Evolutionary conservation across 2,888 invertebrate genomes (phyloP).

Genomic region (Acrocyrtus sp.): DNA sequence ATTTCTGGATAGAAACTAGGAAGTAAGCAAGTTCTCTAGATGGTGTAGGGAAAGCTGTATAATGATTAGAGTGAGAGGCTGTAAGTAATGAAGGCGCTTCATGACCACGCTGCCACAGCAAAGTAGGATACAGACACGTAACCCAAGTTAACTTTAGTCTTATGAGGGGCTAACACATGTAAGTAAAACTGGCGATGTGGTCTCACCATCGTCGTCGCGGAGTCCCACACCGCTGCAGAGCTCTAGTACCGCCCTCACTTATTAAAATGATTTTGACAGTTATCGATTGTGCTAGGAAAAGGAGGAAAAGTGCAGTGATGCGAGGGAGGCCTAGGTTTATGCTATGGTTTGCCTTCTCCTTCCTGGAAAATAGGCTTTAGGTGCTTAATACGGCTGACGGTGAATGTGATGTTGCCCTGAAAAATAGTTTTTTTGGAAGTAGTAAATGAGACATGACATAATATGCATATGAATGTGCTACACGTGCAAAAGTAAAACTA

Average conservation of each 20-base stretch:
- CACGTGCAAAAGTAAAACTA: background rate
- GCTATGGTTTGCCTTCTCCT: background rate
- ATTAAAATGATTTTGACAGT: slow-evolving; percentile 22
- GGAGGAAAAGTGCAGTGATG: background rate
- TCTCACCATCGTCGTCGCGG: background rate
- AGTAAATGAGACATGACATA: background rate
- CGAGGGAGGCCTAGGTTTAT: background rate
- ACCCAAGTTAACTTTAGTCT: background rate
- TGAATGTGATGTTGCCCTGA: background rate
- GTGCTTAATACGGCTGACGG: background rate
- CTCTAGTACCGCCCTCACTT: background rate
- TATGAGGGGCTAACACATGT: background rate
- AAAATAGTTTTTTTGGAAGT: background rate
- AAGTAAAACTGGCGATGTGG: background rate
- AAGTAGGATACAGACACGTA: background rate
- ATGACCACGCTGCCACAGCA: background rate
- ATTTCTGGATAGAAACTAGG: too few relatives aligned
- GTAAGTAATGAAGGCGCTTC: too few relatives aligned
- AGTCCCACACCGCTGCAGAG: background rate
- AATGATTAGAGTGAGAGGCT: too few relatives aligned
- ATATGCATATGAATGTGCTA: background rate
- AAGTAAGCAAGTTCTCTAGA: too few relatives aligned
- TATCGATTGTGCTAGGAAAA: slow-evolving; percentile 16
- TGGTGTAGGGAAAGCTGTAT: too few relatives aligned
- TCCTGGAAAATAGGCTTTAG: background rate